Evolutionary conservation across 2,113 vertebrate species (phyloP).

Genomic region (Rhizomys pruinosus): DNA sequence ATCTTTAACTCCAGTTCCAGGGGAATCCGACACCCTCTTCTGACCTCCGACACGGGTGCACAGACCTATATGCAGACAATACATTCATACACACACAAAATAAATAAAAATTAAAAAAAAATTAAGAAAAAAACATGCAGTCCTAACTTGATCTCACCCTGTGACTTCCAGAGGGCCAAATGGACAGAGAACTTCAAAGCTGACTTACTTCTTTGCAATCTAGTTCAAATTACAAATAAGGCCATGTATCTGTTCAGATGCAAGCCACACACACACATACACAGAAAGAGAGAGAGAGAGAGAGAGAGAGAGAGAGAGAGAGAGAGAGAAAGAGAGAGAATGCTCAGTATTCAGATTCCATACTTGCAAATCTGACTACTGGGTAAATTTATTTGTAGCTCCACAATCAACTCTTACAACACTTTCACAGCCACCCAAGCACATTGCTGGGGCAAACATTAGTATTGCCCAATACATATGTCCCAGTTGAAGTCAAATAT

Average conservation of each 20-base stretch:
- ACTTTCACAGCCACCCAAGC: not conserved
- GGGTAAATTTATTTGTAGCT: not conserved
- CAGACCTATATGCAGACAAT: too few relatives aligned
- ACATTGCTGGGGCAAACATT: fast-evolving
- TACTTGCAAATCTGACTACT: not conserved
- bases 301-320: too few relatives aligned
- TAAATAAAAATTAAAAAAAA: too few relatives aligned
- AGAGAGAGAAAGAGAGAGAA: too few relatives aligned
- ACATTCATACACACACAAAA: too few relatives aligned
- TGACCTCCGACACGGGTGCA: too few relatives aligned
- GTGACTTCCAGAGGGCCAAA: not conserved
- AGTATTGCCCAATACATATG: fast-evolving
- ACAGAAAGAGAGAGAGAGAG: too few relatives aligned
- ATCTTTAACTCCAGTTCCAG: too few relatives aligned
- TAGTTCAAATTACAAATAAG: not conserved
- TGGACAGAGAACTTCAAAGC: fast-evolving
- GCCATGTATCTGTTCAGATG: fast-evolving
- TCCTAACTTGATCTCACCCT: fast-evolving
- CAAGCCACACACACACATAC: too few relatives aligned
- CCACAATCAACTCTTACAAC: not conserved
- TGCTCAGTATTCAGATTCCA: not conserved
- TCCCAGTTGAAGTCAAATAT: not conserved
- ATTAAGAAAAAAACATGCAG: fast-evolving
- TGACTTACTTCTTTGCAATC: too few relatives aligned
- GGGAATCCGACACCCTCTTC: too few relatives aligned